phyloP scores from a whole-genome alignment of 2,888 invertebrate species.

The Caenorhabditis parvicauda region DNA sequence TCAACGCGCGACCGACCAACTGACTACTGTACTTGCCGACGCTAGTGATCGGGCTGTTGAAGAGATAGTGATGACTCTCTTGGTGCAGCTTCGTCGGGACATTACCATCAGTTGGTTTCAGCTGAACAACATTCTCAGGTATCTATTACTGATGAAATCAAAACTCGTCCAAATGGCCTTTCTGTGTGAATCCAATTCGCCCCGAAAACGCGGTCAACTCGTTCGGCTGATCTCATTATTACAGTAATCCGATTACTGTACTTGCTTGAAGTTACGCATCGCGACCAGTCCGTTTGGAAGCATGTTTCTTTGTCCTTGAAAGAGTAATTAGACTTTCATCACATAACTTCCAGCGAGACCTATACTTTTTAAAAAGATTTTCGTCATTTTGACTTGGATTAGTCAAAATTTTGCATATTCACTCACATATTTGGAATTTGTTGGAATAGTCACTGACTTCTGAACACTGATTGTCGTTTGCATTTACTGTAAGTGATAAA shows the following conservation, averaged over 20 bases:
- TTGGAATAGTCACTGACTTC: no score
- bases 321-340: no score
- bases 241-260: constrained; percentile 16
- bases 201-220: constrained; percentile 27
- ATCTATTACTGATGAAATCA: no score
- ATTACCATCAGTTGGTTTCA: constrained; percentile 20
- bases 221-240: constrained; percentile 29
- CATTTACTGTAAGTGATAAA: no score
- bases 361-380: no score
- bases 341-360: no score
- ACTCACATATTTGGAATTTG: no score
- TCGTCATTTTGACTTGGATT: no score
- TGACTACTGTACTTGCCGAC: constrained; percentile 23
- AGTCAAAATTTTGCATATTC: no score
- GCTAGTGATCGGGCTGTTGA: constrained; percentile 26
- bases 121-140: constrained; percentile 3
- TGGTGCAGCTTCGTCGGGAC: constrained; percentile 12
- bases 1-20: constrained; percentile 16
- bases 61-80: constrained; percentile 13
- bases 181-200: constrained; percentile 15
- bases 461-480: no score
- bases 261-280: constrained; percentile 14
- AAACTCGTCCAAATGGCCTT: not conserved
- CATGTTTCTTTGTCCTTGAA: no score
- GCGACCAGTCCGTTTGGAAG: constrained; percentile 12